A percentile compares a stretch with the other conserved stretches of the same genome.
Conservation (phyloP, 2,113 vertebrate genomes). For the Indri indri region DNA sequence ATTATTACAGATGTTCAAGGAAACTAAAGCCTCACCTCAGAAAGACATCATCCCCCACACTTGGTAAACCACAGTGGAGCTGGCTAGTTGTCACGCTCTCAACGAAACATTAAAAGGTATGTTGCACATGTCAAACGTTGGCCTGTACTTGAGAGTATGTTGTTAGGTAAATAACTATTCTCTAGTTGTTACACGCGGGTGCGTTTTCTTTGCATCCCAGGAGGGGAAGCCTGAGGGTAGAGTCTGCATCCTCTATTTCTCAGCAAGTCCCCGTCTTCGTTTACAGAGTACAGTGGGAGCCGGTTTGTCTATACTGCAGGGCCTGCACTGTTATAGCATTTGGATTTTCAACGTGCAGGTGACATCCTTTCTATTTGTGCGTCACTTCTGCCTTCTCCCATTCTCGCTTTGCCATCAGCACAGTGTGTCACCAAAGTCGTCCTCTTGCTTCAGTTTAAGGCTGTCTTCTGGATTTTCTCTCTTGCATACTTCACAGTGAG, state of each 20-base stretch:
- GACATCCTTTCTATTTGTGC: rapidly evolving
- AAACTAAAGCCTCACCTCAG: neutral
- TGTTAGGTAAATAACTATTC: neutral
- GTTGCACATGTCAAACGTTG: rapidly evolving
- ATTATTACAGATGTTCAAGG: neutral
- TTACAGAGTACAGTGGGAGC: neutral
- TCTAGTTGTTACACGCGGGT: rapidly evolving
- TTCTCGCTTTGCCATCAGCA: neutral
- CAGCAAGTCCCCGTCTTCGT: neutral
- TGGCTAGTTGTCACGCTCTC: rapidly evolving
- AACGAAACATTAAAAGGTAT: neutral
- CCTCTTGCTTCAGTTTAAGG: neutral
- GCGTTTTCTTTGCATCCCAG: neutral
- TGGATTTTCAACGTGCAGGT: rapidly evolving
- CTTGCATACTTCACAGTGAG: neutral
- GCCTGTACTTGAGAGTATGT: rapidly evolving
- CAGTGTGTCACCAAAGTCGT: rapidly evolving
- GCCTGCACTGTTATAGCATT: rapidly evolving
- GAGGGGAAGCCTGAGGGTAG: neutral
- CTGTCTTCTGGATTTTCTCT: neutral
- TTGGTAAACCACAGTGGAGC: neutral
- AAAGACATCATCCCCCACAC: neutral
- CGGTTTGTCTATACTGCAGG: rapidly evolving
- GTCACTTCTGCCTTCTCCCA: neutral
- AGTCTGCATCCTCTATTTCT: neutral